Conservation (phyloP, 2,888 invertebrate species). For the Lampropteryx suffumata region DNA sequence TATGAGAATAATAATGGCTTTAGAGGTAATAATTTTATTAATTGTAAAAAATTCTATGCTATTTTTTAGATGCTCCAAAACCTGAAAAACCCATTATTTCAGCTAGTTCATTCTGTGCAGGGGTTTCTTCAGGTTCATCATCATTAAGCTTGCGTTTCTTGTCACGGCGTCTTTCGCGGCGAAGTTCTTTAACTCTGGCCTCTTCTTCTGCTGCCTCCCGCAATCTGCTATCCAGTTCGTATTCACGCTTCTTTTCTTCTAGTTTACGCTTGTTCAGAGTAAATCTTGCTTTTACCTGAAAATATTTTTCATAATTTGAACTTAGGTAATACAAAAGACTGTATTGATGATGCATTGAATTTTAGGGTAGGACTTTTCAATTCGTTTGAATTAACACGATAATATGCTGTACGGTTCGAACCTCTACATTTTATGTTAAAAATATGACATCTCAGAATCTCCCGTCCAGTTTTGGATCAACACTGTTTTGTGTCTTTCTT, state of each 20-base stretch:
- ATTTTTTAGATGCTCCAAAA: conserved; percentile 93
- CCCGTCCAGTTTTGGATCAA: no score
- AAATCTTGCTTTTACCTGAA: conserved; percentile 92
- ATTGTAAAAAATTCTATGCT: conserved; percentile 40
- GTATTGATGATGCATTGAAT: no score
- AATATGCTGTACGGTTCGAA: no score
- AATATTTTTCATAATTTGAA: conserved; percentile 1
- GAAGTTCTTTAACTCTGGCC: conserved; percentile 94
- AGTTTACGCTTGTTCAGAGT: conserved; percentile 95
- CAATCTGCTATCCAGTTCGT: conserved; percentile 94
- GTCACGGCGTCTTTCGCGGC: conserved; percentile 94
- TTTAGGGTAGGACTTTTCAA: no score
- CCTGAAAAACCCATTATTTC: conserved; percentile 98
- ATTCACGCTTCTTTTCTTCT: conserved; percentile 98
- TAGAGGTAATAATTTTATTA: no score
- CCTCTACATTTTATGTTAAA: no score
- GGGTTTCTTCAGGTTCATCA: conserved; percentile 67
- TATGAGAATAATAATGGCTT: no score
- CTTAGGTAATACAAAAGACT: no score
- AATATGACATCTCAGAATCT: no score
- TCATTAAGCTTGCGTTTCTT: conserved; percentile 93
- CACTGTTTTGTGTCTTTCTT: no score
- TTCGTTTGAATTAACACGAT: no score
- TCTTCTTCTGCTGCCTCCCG: conserved; percentile 98
- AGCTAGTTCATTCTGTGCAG: conserved; percentile 88